Evolutionary conservation across 2,113 vertebrate genomes (phyloP).

Genomic region (Columba janthina): DNA sequence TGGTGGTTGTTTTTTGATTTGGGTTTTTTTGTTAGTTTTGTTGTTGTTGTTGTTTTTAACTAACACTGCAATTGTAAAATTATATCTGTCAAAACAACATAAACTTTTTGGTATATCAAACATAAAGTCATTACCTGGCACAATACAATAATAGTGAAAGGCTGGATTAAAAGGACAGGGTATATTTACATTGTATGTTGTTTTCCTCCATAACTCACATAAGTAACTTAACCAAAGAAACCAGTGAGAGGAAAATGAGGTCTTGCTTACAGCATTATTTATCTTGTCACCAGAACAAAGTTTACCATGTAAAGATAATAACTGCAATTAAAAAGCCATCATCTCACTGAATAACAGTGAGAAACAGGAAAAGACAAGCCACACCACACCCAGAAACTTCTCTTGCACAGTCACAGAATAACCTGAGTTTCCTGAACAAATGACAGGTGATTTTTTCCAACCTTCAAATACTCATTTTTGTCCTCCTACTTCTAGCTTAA

Average conservation of each 20-base stretch:
- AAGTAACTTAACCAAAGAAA: background rate
- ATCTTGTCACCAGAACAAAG: background rate
- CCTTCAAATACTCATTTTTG: background rate
- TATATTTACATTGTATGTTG: background rate
- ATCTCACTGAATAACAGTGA: background rate
- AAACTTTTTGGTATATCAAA: background rate
- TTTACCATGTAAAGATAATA: background rate
- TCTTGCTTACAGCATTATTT: background rate
- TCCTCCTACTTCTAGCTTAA: background rate
- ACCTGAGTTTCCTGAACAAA: constrained; percentile 11
- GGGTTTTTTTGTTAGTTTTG: background rate
- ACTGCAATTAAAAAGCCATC: background rate
- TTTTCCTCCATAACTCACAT: background rate
- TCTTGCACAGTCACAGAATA: background rate
- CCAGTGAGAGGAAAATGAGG: background rate
- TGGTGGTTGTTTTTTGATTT: background rate
- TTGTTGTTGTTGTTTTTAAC: background rate
- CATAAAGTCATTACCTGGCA: background rate
- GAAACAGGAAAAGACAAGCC: constrained; percentile 58
- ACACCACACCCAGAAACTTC: constrained; percentile 25
- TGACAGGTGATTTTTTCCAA: constrained; percentile 38
- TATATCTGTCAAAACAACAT: background rate
- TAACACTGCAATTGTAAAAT: background rate
- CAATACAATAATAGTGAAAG: background rate
- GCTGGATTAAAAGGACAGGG: background rate